A percentile compares a stretch with the other conserved stretches of the same genome.
Evolutionary conservation across 2,888 invertebrate genomes (phyloP).

Genomic region (Chorisops tibialis): DNA sequence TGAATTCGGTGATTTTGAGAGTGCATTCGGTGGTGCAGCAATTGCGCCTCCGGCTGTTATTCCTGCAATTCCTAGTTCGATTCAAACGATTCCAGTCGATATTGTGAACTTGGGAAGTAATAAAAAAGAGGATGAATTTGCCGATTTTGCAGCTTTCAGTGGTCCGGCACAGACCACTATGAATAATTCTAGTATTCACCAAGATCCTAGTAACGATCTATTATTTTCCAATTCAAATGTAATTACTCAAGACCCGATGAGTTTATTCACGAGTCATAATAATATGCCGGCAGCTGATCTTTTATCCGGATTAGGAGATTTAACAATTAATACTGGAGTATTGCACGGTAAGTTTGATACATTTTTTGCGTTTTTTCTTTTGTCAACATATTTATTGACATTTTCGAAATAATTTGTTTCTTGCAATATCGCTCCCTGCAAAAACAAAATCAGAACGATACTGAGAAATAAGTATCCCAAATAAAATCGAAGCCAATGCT

Average conservation of each 20-base stretch:
- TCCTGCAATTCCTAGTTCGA: constrained; percentile 16
- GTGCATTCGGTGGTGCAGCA: constrained; percentile 59
- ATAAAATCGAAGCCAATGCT: no score
- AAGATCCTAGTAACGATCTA: constrained; percentile 17
- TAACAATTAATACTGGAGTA: constrained; percentile 48
- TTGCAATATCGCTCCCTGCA: no score
- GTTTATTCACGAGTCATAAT: constrained; percentile 22
- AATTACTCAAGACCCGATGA: constrained; percentile 38
- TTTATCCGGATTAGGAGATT: constrained; percentile 54
- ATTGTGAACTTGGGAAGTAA: constrained; percentile 37
- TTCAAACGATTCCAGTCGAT: constrained; percentile 16
- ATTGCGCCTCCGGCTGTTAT: constrained; percentile 30
- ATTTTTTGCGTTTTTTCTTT: no score
- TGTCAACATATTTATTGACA: no score
- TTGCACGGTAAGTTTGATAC: constrained; percentile 49
- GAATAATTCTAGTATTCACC: constrained; percentile 6
- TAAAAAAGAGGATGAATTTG: constrained; percentile 64
- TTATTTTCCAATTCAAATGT: constrained; percentile 32
- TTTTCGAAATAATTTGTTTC: no score
- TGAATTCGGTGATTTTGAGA: constrained; percentile 77
- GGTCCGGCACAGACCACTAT: constrained; percentile 29
- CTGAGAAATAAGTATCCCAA: no score
- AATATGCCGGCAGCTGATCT: constrained; percentile 46
- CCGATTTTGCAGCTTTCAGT: constrained; percentile 76
- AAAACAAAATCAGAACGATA: no score